Conservation (phyloP, 2,797 vertebrate genomes). For the Mycteria americana region DNA sequence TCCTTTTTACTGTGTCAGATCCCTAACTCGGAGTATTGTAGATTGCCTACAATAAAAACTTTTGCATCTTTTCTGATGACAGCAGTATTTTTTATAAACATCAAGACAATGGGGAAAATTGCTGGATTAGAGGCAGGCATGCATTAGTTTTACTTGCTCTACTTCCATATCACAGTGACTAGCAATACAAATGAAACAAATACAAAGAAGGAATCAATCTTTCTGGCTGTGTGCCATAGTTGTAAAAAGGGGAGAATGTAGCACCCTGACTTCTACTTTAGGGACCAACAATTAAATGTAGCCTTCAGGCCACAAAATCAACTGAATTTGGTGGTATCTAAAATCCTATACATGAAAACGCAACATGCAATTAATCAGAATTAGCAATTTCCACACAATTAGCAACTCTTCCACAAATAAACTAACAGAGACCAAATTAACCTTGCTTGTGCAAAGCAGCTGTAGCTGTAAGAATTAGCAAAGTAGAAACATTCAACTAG, state of each 20-base stretch:
- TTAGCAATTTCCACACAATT: background rate
- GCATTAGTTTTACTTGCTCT: background rate
- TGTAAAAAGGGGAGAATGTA: background rate
- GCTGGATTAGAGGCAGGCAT: background rate
- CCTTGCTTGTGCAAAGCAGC: background rate
- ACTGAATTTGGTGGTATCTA: background rate
- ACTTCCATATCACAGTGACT: fast-evolving
- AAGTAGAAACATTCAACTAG: background rate
- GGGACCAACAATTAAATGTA: background rate
- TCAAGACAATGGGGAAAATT: background rate
- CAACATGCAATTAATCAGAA: background rate
- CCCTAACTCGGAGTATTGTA: background rate
- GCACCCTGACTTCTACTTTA: background rate
- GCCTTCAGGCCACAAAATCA: background rate
- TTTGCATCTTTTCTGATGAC: background rate
- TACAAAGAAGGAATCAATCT: background rate
- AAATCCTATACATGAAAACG: background rate
- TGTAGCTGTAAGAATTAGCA: background rate
- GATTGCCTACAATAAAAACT: background rate
- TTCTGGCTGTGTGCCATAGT: background rate
- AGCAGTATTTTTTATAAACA: background rate
- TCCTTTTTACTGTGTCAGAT: background rate
- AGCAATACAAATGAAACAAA: background rate
- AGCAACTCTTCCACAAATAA: background rate
- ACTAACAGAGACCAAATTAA: background rate